phyloP scores from a whole-genome alignment of 37 sponge, comb jelly and placozoan species.

The Ianthella basta region DNA sequence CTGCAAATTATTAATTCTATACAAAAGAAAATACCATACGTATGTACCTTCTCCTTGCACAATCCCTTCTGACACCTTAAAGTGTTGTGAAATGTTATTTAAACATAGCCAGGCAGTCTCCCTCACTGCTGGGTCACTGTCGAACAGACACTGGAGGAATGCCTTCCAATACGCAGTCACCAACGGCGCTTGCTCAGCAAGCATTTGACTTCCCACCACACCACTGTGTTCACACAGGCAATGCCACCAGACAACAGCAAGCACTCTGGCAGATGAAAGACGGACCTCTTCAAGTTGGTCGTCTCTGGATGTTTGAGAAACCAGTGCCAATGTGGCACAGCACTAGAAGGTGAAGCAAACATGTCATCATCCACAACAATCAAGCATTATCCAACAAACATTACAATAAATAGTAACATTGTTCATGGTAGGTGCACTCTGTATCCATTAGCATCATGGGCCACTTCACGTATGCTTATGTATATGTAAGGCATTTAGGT shows the following conservation, averaged over 20 bases:
- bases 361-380: background rate
- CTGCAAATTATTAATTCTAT: too few species aligned
- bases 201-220: background rate
- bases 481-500: too few species aligned
- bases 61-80: background rate
- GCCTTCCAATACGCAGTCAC: background rate
- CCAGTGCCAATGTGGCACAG: background rate
- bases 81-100: background rate
- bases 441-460: background rate
- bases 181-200: background rate
- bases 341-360: background rate
- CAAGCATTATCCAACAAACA: background rate
- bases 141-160: background rate
- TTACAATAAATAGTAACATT: background rate
- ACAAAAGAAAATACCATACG: too few species aligned
- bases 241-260: background rate
- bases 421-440: background rate
- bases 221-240: background rate
- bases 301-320: background rate
- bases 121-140: background rate
- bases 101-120: background rate
- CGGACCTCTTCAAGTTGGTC: slow-evolving; percentile 2
- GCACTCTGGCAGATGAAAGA: background rate
- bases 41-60: background rate
- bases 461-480: too few species aligned